Percentiles rank a stretch among this genome's conserved stretches.
phyloP scores from a whole-genome alignment of 2,113 vertebrate species.

The Melanerpes formicivorus region DNA sequence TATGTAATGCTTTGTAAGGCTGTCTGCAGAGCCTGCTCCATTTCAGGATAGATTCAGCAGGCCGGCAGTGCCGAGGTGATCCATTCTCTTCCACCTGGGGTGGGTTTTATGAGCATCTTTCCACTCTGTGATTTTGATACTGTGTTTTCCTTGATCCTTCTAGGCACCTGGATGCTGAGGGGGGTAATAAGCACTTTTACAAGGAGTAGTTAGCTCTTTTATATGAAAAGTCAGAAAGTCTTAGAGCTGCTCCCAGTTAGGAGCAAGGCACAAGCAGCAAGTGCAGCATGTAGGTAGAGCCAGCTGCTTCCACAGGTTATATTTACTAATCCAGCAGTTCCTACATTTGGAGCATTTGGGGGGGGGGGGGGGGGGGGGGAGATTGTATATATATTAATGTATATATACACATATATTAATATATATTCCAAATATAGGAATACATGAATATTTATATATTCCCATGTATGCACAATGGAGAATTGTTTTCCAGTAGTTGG shows the following conservation, averaged over 20 bases:
- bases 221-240: not conserved
- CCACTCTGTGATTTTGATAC: not conserved
- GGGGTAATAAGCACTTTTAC: not conserved
- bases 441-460: not conserved
- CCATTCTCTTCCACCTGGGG: not conserved
- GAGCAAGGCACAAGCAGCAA: not conserved
- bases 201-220: not conserved
- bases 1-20: not conserved
- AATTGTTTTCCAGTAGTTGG: not conserved
- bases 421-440: not conserved
- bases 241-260: not conserved
- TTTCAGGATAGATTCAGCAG: not conserved
- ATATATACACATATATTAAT: not conserved
- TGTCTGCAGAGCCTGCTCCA: not conserved
- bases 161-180: not conserved
- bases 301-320: not conserved
- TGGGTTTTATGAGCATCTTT: not conserved
- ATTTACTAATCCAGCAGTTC: not conserved
- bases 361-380: not conserved
- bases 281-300: not conserved
- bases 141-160: not conserved
- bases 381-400: not conserved
- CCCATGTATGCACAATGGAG: not conserved
- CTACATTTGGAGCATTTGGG: not conserved
- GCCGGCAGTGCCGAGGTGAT: not conserved